Evolutionary conservation across 2,113 vertebrate species (phyloP), one percentile per base, ranked within the genome.

Genomic region (Andinoacara biseriatus): DNA sequence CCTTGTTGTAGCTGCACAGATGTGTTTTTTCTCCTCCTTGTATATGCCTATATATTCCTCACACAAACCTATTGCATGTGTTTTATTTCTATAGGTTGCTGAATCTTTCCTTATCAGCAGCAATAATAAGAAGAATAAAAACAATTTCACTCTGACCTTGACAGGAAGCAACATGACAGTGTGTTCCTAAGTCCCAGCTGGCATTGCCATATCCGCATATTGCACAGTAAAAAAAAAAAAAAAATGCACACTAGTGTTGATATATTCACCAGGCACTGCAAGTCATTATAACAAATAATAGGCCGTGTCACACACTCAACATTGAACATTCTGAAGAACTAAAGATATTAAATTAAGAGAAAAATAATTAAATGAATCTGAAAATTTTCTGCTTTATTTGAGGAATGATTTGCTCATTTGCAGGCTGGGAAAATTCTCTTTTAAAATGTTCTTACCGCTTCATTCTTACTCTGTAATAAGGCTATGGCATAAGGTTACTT

Each of bases 31-130:
- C 4, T 10, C 6, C 2, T 38, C n/a, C 24, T 29, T 56, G 38
- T 58, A 76, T 10, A 33, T 38, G 35, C 35, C 35, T 18, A 62
- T 60, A 58, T 56, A 58, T 72, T 72, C 67, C 26, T 33, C 46
- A 72, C 46, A n/a, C 18, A 72, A 72, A 54, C 67, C 46, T 72
- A 54, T 33, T 54, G 85, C 89, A 90, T 88, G 43, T 84, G 78
- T 78, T 81, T 82, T 84, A 80, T 91, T 86, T 90, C 46, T 38
- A 5, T 65, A 65, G 31, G 65, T 65, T 72, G 46, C 46, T 72
- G 67, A 72, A n/a, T 86, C 86, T 82, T 29, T 77, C 69, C 38
- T 26, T 75, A 58, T 81, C 38, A 59, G 31, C 35, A 13, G 54
- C 20, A 74, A 72, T 76, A 38, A 82, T 76, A 62, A n/a, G 10